phyloP scores from a whole-genome alignment of 1,140 invertebrate genomes.

The Platyscapa corneri region DNA sequence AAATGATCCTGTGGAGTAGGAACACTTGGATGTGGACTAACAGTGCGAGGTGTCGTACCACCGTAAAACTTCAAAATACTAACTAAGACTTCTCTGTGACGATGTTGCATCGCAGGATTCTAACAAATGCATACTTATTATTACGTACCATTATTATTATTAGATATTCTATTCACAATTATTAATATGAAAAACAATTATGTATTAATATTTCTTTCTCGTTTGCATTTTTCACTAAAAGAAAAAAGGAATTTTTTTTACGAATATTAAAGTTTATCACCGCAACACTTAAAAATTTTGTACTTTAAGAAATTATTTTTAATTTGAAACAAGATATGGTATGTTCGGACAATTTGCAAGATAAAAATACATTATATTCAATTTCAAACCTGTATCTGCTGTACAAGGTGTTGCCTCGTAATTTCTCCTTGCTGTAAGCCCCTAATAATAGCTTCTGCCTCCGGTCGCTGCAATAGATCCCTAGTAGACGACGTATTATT shows the following conservation, averaged over 20 bases:
- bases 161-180: background rate
- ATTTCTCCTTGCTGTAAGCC: conserved; percentile 84
- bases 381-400: conserved; percentile 78
- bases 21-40: conserved; percentile 73
- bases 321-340: too few species aligned
- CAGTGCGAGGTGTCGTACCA: conserved; percentile 71
- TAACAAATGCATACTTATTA: conserved; percentile 56
- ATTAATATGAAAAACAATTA: background rate
- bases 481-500: conserved; percentile 73
- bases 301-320: too few species aligned
- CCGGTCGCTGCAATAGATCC: conserved; percentile 81
- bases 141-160: background rate
- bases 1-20: conserved; percentile 68
- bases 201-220: too few species aligned
- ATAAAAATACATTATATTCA: background rate
- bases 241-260: too few species aligned
- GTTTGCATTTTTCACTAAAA: too few species aligned
- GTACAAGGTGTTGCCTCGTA: conserved; percentile 82
- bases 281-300: too few species aligned
- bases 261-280: too few species aligned
- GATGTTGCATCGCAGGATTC: conserved; percentile 82
- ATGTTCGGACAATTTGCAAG: background rate
- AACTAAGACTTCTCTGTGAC: conserved; percentile 82
- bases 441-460: conserved; percentile 83
- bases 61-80: conserved; percentile 79